Conservation (phyloP, 2,888 invertebrate species). For the Minunthozetes semirufus region DNA sequence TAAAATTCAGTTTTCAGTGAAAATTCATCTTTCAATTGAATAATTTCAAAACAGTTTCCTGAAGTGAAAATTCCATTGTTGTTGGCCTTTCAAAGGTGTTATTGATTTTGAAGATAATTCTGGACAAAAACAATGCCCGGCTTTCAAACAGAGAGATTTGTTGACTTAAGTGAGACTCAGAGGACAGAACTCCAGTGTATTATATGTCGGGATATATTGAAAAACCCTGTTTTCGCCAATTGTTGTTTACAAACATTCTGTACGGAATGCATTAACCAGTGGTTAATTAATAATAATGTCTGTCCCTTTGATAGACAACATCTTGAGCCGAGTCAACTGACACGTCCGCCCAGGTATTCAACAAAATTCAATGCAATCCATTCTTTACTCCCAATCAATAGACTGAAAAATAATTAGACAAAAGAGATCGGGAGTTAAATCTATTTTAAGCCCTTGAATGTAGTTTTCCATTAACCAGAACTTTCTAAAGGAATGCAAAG, state of each 20-base stretch:
- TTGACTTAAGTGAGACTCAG: not conserved
- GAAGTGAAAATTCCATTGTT: too few species aligned
- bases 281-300: constrained; percentile 1
- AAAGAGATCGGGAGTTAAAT: too few species aligned
- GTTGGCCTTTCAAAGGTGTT: too few species aligned
- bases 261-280: not conserved
- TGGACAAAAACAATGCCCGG: constrained; percentile 2
- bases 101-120: not conserved
- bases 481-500: too few species aligned
- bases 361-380: too few species aligned
- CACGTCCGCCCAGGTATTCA: constrained; percentile 11
- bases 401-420: too few species aligned
- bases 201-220: not conserved
- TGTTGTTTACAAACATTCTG: constrained; percentile 20
- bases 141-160: not conserved
- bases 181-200: not conserved
- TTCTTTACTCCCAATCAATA: not conserved
- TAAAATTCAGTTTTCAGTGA: too few species aligned
- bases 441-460: too few species aligned
- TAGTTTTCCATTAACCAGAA: too few species aligned
- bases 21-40: too few species aligned
- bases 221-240: not conserved
- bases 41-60: too few species aligned
- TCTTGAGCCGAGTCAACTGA: not conserved
- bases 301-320: not conserved